These are phyloP conservation scores for Paracyclopina nana DNA, from an alignment of 1,140 invertebrate genomes.

Conservation along the genomic window DNA sequence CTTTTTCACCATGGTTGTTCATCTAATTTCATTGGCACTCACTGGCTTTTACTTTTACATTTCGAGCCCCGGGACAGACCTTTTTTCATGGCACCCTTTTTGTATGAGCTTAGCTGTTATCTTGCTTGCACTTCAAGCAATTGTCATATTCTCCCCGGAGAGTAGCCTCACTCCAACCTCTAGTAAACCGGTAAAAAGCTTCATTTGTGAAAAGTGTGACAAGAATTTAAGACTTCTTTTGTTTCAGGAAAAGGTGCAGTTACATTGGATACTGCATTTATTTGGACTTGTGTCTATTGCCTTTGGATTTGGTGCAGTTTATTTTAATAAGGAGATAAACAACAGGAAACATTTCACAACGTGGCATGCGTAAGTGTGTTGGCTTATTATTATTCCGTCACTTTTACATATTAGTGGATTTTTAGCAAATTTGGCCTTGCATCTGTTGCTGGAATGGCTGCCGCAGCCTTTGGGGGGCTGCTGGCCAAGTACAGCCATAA, in stretches of 20 bases:
- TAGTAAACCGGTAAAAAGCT: no score
- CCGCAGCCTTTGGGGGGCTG: not conserved
- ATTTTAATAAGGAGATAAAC: conserved; percentile 7
- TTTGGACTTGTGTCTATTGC: not conserved
- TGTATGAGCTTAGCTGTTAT: conserved; percentile 2
- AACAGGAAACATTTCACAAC: conserved; percentile 8
- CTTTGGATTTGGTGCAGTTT: conserved; percentile 1
- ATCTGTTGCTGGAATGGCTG: not conserved
- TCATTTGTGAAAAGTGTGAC: no score
- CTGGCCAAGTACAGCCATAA: conserved; percentile 4
- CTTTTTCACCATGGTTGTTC: conserved; percentile 8
- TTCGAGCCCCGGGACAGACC: conserved; percentile 2
- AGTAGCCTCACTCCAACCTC: not conserved
- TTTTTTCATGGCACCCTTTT: conserved; percentile 14
- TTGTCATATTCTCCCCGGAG: conserved; percentile 11
- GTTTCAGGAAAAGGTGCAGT: conserved; percentile 7
- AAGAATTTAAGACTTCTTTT: no score
- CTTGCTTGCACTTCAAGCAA: conserved; percentile 2
- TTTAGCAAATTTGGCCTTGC: conserved; percentile 11
- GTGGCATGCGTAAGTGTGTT: no score
- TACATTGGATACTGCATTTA: conserved; percentile 12
- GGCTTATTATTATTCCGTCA: no score
- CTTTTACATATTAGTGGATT: no score
- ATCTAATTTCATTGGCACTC: conserved; percentile 3
- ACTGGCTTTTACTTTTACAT: not conserved